These are phyloP conservation scores for Scolanthus callimorphus DNA, from an alignment of 92 coral and sea anemone genomes.

Conservation along the genomic window DNA sequence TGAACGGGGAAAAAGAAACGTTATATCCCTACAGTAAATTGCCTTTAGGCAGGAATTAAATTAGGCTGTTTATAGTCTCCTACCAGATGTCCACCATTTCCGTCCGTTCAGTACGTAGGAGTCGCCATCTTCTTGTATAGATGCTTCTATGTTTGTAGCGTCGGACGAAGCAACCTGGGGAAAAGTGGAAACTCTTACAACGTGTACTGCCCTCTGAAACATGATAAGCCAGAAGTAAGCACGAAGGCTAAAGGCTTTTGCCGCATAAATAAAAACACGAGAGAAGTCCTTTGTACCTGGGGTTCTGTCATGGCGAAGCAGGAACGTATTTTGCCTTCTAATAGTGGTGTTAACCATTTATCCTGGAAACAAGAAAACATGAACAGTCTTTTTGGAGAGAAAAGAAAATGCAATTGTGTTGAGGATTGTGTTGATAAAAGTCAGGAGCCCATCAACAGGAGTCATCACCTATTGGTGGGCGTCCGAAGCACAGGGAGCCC, in stretches of 20 bases:
- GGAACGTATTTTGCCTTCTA: constrained; percentile 88
- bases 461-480: no score
- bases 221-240: not conserved
- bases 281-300: constrained; percentile 27
- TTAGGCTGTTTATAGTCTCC: not conserved
- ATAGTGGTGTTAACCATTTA: constrained; percentile 80
- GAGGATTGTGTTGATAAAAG: no score
- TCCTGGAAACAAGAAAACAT: constrained; percentile 45
- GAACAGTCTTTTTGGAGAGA: no score
- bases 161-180: constrained; percentile 92
- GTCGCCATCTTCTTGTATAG: constrained; percentile 75
- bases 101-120: constrained; percentile 82
- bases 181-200: no score
- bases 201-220: not conserved
- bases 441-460: no score
- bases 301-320: constrained; percentile 99
- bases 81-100: constrained; percentile 99
- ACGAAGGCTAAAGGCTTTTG: not conserved
- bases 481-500: no score
- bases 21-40: no score
- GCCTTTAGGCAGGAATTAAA: not conserved
- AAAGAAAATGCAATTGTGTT: no score
- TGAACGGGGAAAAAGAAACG: no score
- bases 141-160: constrained; percentile 92
- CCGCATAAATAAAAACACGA: not conserved